Percentiles rank a stretch among this genome's conserved stretches.
phyloP scores from a whole-genome alignment of 2,113 vertebrate genomes.

The Menura novaehollandiae region DNA sequence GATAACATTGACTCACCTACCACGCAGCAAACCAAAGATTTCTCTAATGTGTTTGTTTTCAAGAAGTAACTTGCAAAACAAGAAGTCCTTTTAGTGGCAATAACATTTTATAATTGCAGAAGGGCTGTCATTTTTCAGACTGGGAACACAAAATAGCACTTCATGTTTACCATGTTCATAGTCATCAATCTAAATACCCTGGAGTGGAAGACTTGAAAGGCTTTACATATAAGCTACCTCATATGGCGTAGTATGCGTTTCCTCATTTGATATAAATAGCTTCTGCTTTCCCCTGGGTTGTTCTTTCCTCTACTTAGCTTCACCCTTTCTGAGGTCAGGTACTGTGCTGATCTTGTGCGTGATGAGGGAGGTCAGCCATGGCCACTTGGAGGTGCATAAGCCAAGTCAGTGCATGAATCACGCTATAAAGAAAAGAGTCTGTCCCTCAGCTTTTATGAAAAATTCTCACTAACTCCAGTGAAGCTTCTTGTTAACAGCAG shows the following conservation, averaged over 20 bases:
- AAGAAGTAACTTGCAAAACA: constrained; percentile 49
- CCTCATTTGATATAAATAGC: constrained; percentile 39
- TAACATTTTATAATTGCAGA: not conserved
- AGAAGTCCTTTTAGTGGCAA: not conserved
- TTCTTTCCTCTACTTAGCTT: constrained; percentile 13
- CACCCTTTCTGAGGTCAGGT: not conserved
- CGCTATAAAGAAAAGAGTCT: not conserved
- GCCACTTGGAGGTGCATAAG: not conserved
- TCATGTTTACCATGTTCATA: not conserved
- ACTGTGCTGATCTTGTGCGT: not conserved
- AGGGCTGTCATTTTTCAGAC: not conserved
- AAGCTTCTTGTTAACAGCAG: not conserved
- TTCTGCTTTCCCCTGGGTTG: not conserved
- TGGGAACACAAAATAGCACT: constrained; percentile 21
- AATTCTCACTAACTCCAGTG: not conserved
- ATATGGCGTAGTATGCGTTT: not conserved
- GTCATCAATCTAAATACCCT: not conserved
- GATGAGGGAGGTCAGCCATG: not conserved
- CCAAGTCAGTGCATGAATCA: not conserved
- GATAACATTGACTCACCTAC: constrained; percentile 54
- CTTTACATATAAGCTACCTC: not conserved
- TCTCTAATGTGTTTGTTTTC: constrained; percentile 49
- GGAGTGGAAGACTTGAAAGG: constrained; percentile 28
- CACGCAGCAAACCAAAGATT: not conserved
- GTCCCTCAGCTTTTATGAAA: not conserved